Percentiles rank a stretch among this genome's conserved stretches.
Conservation (phyloP, 53 echinoderm and acorn worm species). For the Glandiceps talaboti region DNA sequence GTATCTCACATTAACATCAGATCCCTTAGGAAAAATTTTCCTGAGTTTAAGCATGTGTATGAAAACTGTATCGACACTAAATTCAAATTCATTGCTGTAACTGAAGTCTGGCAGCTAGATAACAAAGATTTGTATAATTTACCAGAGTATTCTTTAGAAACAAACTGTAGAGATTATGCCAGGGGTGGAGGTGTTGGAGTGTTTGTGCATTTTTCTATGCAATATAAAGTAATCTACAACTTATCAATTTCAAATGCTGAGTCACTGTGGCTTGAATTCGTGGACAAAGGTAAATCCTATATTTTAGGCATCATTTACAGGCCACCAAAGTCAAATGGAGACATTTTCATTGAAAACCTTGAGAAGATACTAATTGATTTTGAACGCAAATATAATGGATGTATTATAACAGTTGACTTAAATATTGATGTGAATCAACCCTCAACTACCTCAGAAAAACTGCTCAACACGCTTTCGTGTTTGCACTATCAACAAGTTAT, state of each 20-base stretch:
- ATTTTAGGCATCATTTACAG: slow-evolving; percentile 1
- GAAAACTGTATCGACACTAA: not conserved
- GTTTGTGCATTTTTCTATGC: slow-evolving; percentile 1
- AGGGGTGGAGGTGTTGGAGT: slow-evolving; percentile 6
- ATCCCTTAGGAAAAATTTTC: not conserved
- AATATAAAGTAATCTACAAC: too few relatives aligned
- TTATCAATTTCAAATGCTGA: too few relatives aligned
- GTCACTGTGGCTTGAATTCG: not conserved
- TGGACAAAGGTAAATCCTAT: too few relatives aligned
- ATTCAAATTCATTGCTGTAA: not conserved
- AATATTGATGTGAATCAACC: not conserved
- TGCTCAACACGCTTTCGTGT: not conserved
- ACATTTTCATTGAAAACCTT: not conserved
- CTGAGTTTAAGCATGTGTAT: not conserved
- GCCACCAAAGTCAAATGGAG: not conserved
- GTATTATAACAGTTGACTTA: slow-evolving; percentile 3
- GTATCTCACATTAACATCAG: not conserved
- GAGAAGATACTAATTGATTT: not conserved
- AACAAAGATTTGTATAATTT: not conserved
- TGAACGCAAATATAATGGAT: not conserved
- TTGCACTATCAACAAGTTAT: not conserved
- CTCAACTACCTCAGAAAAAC: not conserved
- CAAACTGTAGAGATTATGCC: not conserved
- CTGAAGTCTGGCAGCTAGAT: not conserved
- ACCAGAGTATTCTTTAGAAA: not conserved